Percentiles rank a stretch among this genome's conserved stretches.
Conservation (phyloP, 2,113 vertebrate genomes). For the Oryzias celebensis region DNA sequence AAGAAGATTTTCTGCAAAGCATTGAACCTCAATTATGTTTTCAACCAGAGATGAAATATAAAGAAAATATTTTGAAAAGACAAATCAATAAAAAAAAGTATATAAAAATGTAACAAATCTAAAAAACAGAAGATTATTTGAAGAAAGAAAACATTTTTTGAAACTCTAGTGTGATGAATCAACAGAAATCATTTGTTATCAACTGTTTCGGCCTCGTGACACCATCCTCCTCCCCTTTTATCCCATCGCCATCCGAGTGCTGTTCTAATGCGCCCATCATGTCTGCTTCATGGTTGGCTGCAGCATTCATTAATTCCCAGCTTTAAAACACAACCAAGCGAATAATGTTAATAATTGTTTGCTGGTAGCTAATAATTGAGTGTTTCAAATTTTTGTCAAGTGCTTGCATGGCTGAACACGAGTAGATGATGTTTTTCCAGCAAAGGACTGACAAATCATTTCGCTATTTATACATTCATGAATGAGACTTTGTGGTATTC, state of each 20-base stretch:
- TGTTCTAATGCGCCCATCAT: slow-evolving; percentile 65
- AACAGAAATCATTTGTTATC: slow-evolving; percentile 50
- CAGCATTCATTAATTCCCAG: slow-evolving; percentile 56
- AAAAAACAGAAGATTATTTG: too few species aligned
- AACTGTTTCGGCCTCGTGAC: slow-evolving; percentile 58
- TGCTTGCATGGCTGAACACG: slow-evolving; percentile 2
- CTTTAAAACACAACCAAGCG: slow-evolving; percentile 48
- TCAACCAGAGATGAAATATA: neutral
- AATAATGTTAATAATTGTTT: slow-evolving; percentile 66
- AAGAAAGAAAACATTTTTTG: too few species aligned
- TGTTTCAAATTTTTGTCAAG: slow-evolving; percentile 32
- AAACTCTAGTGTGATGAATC: too few species aligned
- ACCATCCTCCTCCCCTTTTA: slow-evolving; percentile 47
- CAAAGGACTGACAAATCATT: neutral
- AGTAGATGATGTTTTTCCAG: neutral
- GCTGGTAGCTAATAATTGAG: slow-evolving; percentile 45
- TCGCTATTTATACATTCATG: neutral
- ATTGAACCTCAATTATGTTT: too few species aligned
- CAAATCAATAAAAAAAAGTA: neutral
- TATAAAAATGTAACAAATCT: neutral
- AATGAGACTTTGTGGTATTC: neutral
- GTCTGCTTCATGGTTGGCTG: slow-evolving; percentile 68
- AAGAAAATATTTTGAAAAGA: neutral
- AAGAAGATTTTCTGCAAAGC: too few species aligned
- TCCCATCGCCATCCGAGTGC: slow-evolving; percentile 39